Conservation (phyloP, 2,888 invertebrate genomes). For the Cantharis rustica region DNA sequence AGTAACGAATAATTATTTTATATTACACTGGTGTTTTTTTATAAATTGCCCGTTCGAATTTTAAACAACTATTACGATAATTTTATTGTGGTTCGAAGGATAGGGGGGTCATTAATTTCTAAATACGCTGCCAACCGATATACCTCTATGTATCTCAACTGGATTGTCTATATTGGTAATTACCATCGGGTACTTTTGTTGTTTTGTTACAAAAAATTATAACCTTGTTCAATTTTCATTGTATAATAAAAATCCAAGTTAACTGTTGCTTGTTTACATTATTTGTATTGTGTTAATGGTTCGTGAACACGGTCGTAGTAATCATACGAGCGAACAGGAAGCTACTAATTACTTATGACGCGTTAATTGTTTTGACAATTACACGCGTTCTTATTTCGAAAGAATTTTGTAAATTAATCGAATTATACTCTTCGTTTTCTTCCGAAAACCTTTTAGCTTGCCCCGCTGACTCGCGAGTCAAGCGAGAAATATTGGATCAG, state of each 20-base stretch:
- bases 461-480: not conserved
- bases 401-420: constrained; percentile 9
- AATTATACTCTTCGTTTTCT: constrained; percentile 8
- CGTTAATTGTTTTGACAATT: constrained; percentile 24
- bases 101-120: not conserved
- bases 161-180: not conserved
- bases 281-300: constrained; percentile 22
- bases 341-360: constrained; percentile 25
- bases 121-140: not conserved
- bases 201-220: not conserved
- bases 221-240: not conserved
- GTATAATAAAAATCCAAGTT: constrained; percentile 6
- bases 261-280: constrained; percentile 19
- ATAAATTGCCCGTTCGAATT: not conserved
- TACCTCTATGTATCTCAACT: not conserved
- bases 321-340: constrained; percentile 22
- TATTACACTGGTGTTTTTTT: not conserved
- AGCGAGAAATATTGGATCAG: not conserved
- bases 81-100: not conserved
- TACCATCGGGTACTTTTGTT: not conserved
- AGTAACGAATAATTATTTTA: not conserved
- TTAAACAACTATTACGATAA: not conserved
- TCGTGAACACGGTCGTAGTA: constrained; percentile 16
- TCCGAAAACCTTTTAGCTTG: not conserved
- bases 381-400: constrained; percentile 19